Evolutionary conservation across 2,113 vertebrate genomes (phyloP).

Genomic region (Pedionomus torquatus): DNA sequence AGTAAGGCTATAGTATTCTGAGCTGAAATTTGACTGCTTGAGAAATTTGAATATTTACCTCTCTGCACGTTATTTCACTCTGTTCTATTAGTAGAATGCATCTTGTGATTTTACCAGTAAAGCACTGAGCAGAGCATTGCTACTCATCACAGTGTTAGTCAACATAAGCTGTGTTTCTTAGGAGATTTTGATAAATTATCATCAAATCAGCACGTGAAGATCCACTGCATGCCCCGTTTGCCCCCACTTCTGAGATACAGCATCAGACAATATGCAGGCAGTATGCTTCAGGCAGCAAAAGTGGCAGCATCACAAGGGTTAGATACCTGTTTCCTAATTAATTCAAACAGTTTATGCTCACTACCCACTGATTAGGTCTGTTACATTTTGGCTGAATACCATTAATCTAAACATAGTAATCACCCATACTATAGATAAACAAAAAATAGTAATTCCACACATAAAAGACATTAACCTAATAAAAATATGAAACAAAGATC

Average conservation of each 20-base stretch:
- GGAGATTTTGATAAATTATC: neutral
- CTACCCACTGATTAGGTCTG: conserved; percentile 17
- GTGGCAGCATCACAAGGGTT: neutral
- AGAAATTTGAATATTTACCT: neutral
- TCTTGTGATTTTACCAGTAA: neutral
- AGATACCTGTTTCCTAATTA: conserved; percentile 30
- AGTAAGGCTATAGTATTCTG: neutral
- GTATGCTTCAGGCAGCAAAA: neutral
- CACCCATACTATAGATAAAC: neutral
- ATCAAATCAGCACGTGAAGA: neutral
- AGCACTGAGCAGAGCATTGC: neutral
- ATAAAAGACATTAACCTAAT: neutral
- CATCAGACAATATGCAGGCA: neutral
- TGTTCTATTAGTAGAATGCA: neutral
- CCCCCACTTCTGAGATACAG: neutral
- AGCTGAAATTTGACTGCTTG: neutral
- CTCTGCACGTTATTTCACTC: neutral
- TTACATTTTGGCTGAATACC: neutral
- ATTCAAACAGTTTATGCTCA: conserved; percentile 31
- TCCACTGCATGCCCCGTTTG: neutral
- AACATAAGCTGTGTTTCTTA: neutral
- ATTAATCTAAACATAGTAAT: neutral
- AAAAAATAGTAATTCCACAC: neutral
- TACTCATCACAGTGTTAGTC: neutral
- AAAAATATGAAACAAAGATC: neutral